phyloP scores from a whole-genome alignment of 53 echinoderm and acorn worm genomes.

The Apostichopus leukothele region DNA sequence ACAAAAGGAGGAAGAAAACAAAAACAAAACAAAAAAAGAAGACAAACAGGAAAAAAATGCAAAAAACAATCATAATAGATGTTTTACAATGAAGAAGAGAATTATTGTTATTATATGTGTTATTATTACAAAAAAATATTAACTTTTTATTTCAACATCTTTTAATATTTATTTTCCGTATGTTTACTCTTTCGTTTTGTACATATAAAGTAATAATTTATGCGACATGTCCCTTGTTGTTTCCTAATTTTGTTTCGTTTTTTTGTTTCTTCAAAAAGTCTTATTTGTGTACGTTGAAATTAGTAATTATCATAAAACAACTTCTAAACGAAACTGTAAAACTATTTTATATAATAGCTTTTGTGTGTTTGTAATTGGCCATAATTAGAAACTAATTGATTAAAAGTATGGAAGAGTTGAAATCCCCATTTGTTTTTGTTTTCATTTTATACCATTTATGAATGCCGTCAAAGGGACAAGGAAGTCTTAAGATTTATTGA shows the following conservation, averaged over 20 bases:
- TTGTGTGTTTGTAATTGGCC: constrained; percentile 7
- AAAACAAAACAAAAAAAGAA: too few species aligned
- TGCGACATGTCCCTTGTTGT: neutral
- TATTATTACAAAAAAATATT: neutral
- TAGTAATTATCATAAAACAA: neutral
- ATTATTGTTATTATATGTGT: neutral
- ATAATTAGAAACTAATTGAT: neutral
- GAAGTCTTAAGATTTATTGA: too few species aligned
- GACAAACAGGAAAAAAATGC: too few species aligned
- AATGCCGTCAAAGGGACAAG: too few species aligned
- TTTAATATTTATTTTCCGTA: constrained; percentile 39
- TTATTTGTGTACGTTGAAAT: constrained; percentile 11
- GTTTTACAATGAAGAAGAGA: neutral
- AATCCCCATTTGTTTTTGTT: too few species aligned
- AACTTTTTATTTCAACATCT: constrained; percentile 8
- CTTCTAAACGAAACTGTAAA: neutral
- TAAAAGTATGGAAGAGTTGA: too few species aligned
- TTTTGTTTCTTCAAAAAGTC: constrained; percentile 14
- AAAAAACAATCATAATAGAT: neutral
- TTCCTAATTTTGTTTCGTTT: neutral
- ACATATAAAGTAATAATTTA: constrained; percentile 29
- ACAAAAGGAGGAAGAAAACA: too few species aligned
- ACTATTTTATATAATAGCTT: constrained; percentile 34
- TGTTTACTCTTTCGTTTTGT: constrained; percentile 26
- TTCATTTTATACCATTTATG: too few species aligned